Evolutionary conservation across 2,888 invertebrate genomes (phyloP).

Genomic region (Buathra laborator): DNA sequence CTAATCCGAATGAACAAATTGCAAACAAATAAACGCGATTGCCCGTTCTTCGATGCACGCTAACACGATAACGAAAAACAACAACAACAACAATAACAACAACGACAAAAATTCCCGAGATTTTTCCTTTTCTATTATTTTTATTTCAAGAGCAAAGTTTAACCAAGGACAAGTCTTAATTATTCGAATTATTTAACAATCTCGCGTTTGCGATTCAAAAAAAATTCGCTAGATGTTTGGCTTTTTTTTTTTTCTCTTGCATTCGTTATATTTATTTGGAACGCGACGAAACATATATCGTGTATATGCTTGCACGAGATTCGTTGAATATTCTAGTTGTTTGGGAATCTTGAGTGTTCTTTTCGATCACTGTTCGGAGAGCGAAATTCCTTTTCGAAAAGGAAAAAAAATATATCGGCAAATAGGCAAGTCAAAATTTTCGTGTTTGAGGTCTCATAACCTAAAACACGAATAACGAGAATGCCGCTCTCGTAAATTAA

Average conservation of each 20-base stretch:
- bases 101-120: background rate
- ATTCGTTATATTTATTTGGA: conserved; percentile 15
- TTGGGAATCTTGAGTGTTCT: background rate
- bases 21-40: background rate
- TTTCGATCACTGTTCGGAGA: background rate
- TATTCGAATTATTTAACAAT: background rate
- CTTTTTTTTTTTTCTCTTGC: conserved; percentile 1
- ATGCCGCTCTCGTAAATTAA: conserved; percentile 59
- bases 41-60: too few relatives aligned
- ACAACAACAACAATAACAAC: background rate
- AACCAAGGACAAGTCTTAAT: background rate
- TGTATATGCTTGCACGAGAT: background rate
- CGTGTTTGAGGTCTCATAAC: conserved; percentile 49
- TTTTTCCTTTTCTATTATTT: background rate
- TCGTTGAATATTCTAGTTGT: background rate
- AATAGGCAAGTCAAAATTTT: conserved; percentile 11
- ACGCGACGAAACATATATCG: background rate
- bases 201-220: background rate
- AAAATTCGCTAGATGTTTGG: background rate
- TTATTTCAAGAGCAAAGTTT: background rate
- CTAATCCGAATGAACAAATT: background rate
- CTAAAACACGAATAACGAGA: conserved; percentile 30
- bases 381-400: background rate
- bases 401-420: conserved; percentile 1
- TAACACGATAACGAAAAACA: background rate